Base-by-base conservation (phyloP, 2,113 vertebrate genomes). In the Sisor rabdophorus region DNA sequence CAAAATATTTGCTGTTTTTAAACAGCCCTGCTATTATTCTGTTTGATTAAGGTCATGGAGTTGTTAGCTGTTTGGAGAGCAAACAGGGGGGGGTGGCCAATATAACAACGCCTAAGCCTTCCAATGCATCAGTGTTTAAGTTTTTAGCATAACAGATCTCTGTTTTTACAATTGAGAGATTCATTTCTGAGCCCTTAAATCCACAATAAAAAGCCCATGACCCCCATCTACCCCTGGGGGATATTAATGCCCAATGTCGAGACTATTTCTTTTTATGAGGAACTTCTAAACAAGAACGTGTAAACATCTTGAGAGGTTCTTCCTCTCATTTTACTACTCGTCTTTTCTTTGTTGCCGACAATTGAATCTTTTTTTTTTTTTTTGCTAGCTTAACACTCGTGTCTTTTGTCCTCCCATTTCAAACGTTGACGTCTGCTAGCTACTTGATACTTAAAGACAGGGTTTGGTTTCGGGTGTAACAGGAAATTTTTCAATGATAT, bases 41-140 rank as follows among this genome's bases (percentile, higher is more conserved):
- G 44, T 75, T 63, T 53, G 26, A 53, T 61, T 22, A 73, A 79
- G 68, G 32, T 76, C 53, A 48, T 77, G 30, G 69, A 71, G 36
- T 32, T 52, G 11, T 53, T 47, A 53, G 30, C 36, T 77, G 77
- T 59, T 64, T 73, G 36, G 53, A 72, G 72, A 78, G 36, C 44
- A 72, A 67, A 77, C 32, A 67, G 26, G 32, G 56, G 61, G 20
- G 56, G 26, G n/a, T n/a, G n/a, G n/a, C n/a, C n/a, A 64, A 56
- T 12, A 19, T 11, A 48, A 9, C 44, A 68, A 44, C 5, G 40
- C 5, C 40, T 44, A 44, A 36, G 32, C 7, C 32, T 36, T 36
- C 8, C 9, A 9, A 44, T 9, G 40, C 9, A 4, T 6, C 40
- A 10, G 40, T 44, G 40, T 44, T 44, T 10, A 4, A 44, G 5